Percentiles rank a stretch among this genome's conserved stretches.
phyloP scores from a whole-genome alignment of 2,113 vertebrate species.

The Ammodytes marinus region DNA sequence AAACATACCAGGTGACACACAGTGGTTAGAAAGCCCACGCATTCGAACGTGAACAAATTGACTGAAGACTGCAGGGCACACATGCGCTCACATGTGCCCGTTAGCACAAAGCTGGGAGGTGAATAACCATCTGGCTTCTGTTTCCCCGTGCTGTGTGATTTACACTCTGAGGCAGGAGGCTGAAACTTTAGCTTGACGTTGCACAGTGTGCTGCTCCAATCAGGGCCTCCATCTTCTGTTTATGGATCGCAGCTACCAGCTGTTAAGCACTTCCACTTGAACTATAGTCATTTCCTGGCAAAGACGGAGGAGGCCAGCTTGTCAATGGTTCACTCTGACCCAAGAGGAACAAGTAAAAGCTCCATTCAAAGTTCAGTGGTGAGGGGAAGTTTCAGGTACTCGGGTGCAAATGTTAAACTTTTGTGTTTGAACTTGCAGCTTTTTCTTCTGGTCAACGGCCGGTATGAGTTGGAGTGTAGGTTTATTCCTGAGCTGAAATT shows the following conservation, averaged over 20 bases:
- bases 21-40: neutral
- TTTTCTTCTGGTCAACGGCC: constrained; percentile 10
- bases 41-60: constrained; percentile 11
- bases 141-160: constrained; percentile 70
- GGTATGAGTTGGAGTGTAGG: constrained; percentile 2
- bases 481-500: neutral
- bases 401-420: neutral
- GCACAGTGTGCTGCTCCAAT: constrained; percentile 71
- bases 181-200: constrained; percentile 76
- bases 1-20: neutral
- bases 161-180: constrained; percentile 62
- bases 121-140: constrained; percentile 77
- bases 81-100: constrained; percentile 9
- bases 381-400: constrained; percentile 33
- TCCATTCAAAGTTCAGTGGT: constrained; percentile 27
- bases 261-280: constrained; percentile 79
- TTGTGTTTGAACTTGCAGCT: neutral
- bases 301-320: constrained; percentile 46
- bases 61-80: neutral
- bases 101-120: constrained; percentile 46
- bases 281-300: constrained; percentile 72
- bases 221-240: constrained; percentile 74
- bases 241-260: constrained; percentile 78
- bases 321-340: constrained; percentile 64
- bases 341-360: constrained; percentile 40